A percentile compares a stretch with the other conserved stretches of the same genome.
phyloP scores from a whole-genome alignment of 2,888 invertebrate genomes.

The Phymatocera aterrima region DNA sequence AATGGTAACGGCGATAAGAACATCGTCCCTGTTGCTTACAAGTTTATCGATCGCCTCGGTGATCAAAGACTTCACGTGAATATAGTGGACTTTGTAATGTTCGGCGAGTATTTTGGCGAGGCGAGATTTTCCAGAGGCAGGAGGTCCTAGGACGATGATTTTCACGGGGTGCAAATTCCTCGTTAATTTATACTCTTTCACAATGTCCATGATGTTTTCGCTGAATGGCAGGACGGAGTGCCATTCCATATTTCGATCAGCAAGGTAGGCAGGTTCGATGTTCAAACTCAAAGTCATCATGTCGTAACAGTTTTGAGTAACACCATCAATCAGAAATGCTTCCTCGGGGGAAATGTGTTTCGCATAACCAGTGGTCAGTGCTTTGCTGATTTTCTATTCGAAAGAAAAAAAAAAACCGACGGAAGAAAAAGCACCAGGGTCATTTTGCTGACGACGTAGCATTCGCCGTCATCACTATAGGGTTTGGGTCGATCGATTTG shows the following conservation, averaged over 20 bases:
- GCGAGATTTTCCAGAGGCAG: conserved; percentile 81
- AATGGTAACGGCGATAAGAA: background rate
- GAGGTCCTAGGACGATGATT: conserved; percentile 81
- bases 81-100: conserved; percentile 78
- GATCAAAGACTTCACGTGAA: conserved; percentile 77
- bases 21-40: conserved; percentile 71
- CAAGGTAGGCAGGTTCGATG: conserved; percentile 79
- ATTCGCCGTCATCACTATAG: background rate
- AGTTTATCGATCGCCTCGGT: conserved; percentile 77
- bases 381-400: conserved; percentile 75
- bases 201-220: conserved; percentile 74
- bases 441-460: too few relatives aligned
- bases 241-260: conserved; percentile 76
- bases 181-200: conserved; percentile 73
- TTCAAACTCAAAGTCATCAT: conserved; percentile 78
- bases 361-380: conserved; percentile 77
- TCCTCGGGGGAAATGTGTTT: conserved; percentile 78
- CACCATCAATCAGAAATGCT: conserved; percentile 77
- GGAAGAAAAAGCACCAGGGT: background rate
- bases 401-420: background rate
- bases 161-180: conserved; percentile 79
- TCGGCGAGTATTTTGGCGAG: conserved; percentile 78
- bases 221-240: conserved; percentile 77
- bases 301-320: conserved; percentile 78
- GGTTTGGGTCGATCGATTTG: background rate